Evolutionary conservation across 2,797 vertebrate genomes (phyloP).

Genomic region (Chelon labrosus): DNA sequence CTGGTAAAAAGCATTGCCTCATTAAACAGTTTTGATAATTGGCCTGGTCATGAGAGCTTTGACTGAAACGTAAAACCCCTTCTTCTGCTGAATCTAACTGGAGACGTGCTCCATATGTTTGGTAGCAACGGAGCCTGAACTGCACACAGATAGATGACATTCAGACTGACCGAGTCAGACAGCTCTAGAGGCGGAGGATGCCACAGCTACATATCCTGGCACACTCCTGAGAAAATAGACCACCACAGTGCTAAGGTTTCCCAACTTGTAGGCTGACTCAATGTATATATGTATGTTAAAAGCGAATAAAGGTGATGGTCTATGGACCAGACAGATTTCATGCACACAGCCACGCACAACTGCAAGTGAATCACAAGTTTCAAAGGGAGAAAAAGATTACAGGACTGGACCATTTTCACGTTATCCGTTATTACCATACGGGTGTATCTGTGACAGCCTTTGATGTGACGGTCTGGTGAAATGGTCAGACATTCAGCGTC

Average conservation of each 20-base stretch:
- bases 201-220: background rate
- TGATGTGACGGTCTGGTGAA: constrained; percentile 56
- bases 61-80: background rate
- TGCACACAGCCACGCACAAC: constrained; percentile 7
- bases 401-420: background rate
- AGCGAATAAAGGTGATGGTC: background rate
- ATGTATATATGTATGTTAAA: background rate
- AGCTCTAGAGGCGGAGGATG: background rate
- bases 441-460: constrained; percentile 47
- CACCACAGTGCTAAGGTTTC: background rate
- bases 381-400: constrained; percentile 18
- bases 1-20: background rate
- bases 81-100: background rate
- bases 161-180: constrained; percentile 1
- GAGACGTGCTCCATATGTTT: background rate
- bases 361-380: constrained; percentile 22
- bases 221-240: background rate
- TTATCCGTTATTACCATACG: constrained; percentile 44
- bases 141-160: background rate
- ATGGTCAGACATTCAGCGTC: constrained; percentile 45
- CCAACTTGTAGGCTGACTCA: background rate
- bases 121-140: background rate
- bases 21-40: background rate
- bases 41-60: background rate
- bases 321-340: constrained; percentile 7